These are phyloP conservation scores for Gymnorhina tibicen DNA, from an alignment of 2,113 vertebrate genomes.

Conservation along the genomic window DNA sequence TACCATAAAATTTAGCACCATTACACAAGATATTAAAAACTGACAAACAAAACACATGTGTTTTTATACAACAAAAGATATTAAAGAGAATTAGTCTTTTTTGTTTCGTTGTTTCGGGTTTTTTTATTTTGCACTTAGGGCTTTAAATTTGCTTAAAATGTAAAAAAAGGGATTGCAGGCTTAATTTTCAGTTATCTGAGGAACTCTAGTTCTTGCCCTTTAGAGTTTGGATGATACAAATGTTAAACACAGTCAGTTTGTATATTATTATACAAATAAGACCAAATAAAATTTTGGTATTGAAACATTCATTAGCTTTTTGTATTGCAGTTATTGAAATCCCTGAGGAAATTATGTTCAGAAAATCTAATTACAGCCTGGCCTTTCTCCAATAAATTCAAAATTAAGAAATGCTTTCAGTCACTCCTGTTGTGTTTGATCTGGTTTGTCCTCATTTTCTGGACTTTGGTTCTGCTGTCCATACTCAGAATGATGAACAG, in stretches of 20 bases:
- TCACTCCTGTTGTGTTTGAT: not conserved
- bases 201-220: not conserved
- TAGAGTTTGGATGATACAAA: not conserved
- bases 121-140: not conserved
- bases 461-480: not conserved
- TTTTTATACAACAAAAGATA: not conserved
- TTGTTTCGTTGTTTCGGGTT: not conserved
- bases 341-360: not conserved
- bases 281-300: not conserved
- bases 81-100: not conserved
- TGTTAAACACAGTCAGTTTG: not conserved
- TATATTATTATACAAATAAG: not conserved
- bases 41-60: not conserved
- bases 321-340: not conserved
- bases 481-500: not conserved
- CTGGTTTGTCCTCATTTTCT: not conserved
- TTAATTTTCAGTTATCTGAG: not conserved
- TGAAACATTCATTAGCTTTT: not conserved
- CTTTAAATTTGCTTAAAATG: not conserved
- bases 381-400: constrained; percentile 6
- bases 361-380: constrained; percentile 9
- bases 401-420: not conserved
- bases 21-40: not conserved
- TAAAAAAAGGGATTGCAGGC: not conserved
- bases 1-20: not conserved